phyloP scores from a whole-genome alignment of 2,888 invertebrate genomes.

The Ormyrus labotus region DNA sequence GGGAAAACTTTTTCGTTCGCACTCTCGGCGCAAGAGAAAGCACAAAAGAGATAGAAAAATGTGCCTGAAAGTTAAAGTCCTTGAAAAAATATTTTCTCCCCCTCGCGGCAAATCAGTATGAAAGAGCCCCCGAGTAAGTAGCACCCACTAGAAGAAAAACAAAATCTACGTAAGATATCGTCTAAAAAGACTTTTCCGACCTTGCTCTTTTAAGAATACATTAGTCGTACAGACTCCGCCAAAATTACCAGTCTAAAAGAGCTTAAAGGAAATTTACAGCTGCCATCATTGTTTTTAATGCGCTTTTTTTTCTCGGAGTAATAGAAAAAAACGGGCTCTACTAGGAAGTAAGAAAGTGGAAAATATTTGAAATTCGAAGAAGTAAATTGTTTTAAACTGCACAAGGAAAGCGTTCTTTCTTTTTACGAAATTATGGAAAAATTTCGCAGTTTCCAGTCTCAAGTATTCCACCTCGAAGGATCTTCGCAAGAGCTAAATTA shows the following conservation, averaged over 20 bases:
- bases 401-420: too few species aligned
- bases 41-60: conserved; percentile 3
- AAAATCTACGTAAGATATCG: conserved; percentile 3
- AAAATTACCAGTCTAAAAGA: not conserved
- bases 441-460: too few species aligned
- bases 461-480: too few species aligned
- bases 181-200: conserved; percentile 13
- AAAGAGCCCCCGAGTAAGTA: not conserved
- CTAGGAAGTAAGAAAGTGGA: too few species aligned
- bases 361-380: too few species aligned
- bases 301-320: too few species aligned
- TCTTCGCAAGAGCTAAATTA: not conserved
- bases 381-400: too few species aligned
- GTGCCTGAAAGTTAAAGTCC: conserved; percentile 23
- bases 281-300: too few species aligned
- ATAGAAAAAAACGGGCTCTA: too few species aligned
- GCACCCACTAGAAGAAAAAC: conserved; percentile 1
- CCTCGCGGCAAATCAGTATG: conserved; percentile 7
- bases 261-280: too few species aligned
- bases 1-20: conserved; percentile 22
- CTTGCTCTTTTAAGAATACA: conserved; percentile 8
- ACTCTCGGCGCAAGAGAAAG: not conserved
- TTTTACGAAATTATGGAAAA: too few species aligned
- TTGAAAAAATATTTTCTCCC: conserved; percentile 38
- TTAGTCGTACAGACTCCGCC: not conserved